A percentile compares a stretch with the other conserved stretches of the same genome.
Evolutionary conservation across 2,888 invertebrate genomes (phyloP).

Genomic region (Cantharis flavilabris): DNA sequence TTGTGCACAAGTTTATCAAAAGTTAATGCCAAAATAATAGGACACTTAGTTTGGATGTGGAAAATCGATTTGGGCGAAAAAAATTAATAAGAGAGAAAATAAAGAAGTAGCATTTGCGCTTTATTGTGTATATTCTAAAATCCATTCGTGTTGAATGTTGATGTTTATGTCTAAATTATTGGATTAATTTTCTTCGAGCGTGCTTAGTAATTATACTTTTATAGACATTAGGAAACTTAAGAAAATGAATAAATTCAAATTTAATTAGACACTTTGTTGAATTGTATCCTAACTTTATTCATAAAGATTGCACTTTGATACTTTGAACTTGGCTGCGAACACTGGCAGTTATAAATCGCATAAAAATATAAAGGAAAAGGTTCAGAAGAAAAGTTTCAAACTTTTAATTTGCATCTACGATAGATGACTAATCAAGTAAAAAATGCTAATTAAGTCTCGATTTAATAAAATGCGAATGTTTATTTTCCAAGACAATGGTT

Average conservation of each 20-base stretch:
- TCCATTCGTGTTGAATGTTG: slow-evolving; percentile 28
- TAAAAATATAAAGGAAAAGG: slow-evolving; percentile 17
- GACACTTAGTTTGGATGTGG: neutral
- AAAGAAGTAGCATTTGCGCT: slow-evolving; percentile 31
- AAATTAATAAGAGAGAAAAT: slow-evolving; percentile 8
- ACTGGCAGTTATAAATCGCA: slow-evolving; percentile 6
- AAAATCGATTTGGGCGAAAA: neutral
- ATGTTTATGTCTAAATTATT: slow-evolving; percentile 30
- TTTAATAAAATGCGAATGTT: slow-evolving; percentile 35
- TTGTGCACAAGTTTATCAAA: neutral
- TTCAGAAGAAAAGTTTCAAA: slow-evolving; percentile 17
- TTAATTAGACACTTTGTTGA: slow-evolving; percentile 33
- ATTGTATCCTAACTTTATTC: slow-evolving; percentile 31
- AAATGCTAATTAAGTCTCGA: slow-evolving; percentile 26
- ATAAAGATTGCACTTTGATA: slow-evolving; percentile 34
- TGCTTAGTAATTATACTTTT: slow-evolving; percentile 32
- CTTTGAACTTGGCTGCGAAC: slow-evolving; percentile 16
- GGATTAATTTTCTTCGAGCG: slow-evolving; percentile 33
- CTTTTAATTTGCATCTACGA: slow-evolving; percentile 21
- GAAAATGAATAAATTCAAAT: slow-evolving; percentile 29
- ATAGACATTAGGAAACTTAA: slow-evolving; percentile 34
- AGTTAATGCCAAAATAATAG: neutral
- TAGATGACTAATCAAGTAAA: slow-evolving; percentile 19
- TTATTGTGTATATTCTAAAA: slow-evolving; percentile 34
- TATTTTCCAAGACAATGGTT: slow-evolving; percentile 31